These are phyloP conservation scores for Diarsia dahlii DNA, from an alignment of 2,888 invertebrate genomes.

Conservation along the genomic window DNA sequence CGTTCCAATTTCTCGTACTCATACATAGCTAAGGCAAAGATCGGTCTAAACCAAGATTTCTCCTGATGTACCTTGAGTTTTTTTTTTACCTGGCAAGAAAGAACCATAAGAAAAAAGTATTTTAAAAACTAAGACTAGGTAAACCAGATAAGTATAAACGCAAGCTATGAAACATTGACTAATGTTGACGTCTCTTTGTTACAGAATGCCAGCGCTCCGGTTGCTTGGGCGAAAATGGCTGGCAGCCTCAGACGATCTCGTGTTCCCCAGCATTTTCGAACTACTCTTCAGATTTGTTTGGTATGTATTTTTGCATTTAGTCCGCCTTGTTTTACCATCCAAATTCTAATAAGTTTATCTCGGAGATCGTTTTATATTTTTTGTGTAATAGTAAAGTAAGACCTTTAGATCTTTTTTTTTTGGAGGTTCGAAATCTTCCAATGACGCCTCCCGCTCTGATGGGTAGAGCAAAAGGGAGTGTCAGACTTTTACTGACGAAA, in stretches of 20 bases:
- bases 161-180: not conserved
- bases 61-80: not conserved
- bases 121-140: not conserved
- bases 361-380: too few species aligned
- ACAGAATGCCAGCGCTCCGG: conserved; percentile 96
- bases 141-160: not conserved
- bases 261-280: conserved; percentile 96
- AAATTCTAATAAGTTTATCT: not conserved
- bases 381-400: too few species aligned
- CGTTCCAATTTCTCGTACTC: not conserved
- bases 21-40: not conserved
- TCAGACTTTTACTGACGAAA: too few species aligned
- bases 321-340: not conserved
- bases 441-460: too few species aligned
- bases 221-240: conserved; percentile 97
- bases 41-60: not conserved
- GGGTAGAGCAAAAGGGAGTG: too few species aligned
- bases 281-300: conserved; percentile 93
- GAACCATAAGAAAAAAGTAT: not conserved
- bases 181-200: conserved; percentile 70
- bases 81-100: not conserved
- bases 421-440: not conserved
- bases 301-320: conserved; percentile 82
- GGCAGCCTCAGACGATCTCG: conserved; percentile 97
- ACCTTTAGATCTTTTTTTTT: too few species aligned